These are phyloP conservation scores for Trematomus bernacchii DNA, from an alignment of 2,797 vertebrate genomes.

Conservation along the genomic window DNA sequence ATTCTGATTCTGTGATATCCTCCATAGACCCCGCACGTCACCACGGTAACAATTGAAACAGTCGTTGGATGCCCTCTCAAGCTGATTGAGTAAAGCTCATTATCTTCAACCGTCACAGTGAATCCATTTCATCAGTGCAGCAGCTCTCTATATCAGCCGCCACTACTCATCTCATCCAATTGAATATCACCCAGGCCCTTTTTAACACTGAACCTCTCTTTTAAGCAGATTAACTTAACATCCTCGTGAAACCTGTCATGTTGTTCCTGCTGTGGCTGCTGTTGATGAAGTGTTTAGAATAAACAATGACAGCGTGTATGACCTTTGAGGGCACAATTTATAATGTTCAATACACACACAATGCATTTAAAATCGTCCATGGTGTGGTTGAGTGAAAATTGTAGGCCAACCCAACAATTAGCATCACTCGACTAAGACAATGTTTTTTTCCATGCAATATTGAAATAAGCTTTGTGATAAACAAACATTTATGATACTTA, in stretches of 20 bases:
- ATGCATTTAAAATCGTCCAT: too few relatives aligned
- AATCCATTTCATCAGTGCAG: constrained; percentile 80
- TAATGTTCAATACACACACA: constrained; percentile 11
- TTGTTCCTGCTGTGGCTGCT: constrained; percentile 42
- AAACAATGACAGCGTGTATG: constrained; percentile 38
- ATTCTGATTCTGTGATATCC: constrained; percentile 13
- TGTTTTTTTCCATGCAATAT: too few relatives aligned
- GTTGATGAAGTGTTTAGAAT: constrained; percentile 50
- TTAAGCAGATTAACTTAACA: constrained; percentile 77
- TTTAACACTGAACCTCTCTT: constrained; percentile 75
- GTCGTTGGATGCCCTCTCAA: constrained; percentile 71
- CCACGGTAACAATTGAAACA: constrained; percentile 58
- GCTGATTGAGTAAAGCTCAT: constrained; percentile 84
- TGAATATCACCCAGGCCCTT: constrained; percentile 68
- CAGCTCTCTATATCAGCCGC: constrained; percentile 77
- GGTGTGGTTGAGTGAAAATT: too few relatives aligned
- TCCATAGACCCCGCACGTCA: constrained; percentile 25
- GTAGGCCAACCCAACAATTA: too few relatives aligned
- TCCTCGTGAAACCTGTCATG: constrained; percentile 66
- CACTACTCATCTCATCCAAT: constrained; percentile 80
- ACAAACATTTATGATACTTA: too few relatives aligned
- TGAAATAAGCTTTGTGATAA: too few relatives aligned
- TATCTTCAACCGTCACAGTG: constrained; percentile 80
- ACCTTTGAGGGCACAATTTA: constrained; percentile 27
- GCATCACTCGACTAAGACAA: too few relatives aligned